Percentiles rank a stretch among this genome's conserved stretches.
Conservation (phyloP, 2,888 invertebrate genomes). For the Podabrus alpinus region DNA sequence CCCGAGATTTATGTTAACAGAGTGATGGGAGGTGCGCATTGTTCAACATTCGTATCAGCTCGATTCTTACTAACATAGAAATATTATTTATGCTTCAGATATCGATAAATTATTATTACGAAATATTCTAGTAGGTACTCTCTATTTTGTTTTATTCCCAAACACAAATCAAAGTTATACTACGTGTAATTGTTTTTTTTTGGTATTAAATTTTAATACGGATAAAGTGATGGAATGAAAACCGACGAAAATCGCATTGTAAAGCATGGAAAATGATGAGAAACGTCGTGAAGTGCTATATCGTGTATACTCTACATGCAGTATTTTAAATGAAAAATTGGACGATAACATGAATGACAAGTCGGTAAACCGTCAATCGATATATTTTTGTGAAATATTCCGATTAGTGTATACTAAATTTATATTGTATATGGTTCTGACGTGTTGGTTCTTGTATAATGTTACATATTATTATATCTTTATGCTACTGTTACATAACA, state of each 20-base stretch:
- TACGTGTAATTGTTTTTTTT: not conserved
- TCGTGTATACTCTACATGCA: not conserved
- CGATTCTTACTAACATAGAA: slow-evolving; percentile 44
- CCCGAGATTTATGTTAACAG: slow-evolving; percentile 55
- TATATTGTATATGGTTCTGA: not conserved
- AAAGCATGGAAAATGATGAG: not conserved
- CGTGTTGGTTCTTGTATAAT: slow-evolving; percentile 12
- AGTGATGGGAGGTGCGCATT: slow-evolving; percentile 56
- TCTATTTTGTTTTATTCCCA: slow-evolving; percentile 22
- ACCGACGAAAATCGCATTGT: not conserved
- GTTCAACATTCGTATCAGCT: slow-evolving; percentile 46
- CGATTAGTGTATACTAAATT: not conserved
- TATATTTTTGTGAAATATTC: not conserved
- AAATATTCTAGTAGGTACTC: slow-evolving; percentile 36
- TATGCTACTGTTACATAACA: slow-evolving; percentile 38
- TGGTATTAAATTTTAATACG: not conserved
- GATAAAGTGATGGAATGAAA: not conserved
- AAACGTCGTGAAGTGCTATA: slow-evolving; percentile 5
- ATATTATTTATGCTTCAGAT: slow-evolving; percentile 61
- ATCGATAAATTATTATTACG: slow-evolving; percentile 44
- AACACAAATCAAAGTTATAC: not conserved
- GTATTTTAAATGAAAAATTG: not conserved
- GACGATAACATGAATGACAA: not conserved
- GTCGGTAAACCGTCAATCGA: not conserved
- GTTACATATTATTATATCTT: slow-evolving; percentile 28